Evolutionary conservation across 2,797 vertebrate genomes (phyloP).

Genomic region (Cryptoblepharus egeriae): DNA sequence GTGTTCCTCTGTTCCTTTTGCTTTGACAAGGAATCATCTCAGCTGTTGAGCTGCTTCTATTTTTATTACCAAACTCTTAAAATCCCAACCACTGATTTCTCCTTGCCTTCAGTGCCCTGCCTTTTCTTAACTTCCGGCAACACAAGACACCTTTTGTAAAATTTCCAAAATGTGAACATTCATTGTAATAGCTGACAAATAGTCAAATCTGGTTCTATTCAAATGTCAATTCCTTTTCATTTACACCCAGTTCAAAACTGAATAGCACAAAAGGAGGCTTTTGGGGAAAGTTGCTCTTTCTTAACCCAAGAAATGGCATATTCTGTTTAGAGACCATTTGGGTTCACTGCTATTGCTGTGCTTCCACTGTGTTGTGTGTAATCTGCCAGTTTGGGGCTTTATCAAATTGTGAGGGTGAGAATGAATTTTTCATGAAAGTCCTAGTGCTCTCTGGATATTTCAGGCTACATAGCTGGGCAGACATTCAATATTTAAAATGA

Average conservation of each 20-base stretch:
- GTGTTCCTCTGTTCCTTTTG: background rate
- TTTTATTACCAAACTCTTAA: background rate
- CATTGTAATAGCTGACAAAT: conserved; percentile 4
- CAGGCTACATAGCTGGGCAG: conserved; percentile 9
- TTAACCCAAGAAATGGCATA: background rate
- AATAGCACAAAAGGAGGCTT: conserved; percentile 1
- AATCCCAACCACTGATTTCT: background rate
- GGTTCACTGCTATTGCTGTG: conserved; percentile 5
- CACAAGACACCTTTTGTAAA: background rate
- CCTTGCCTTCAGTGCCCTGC: background rate
- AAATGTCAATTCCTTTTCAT: background rate
- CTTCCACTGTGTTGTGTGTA: conserved; percentile 9
- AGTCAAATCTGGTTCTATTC: background rate
- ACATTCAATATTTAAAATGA: conserved; percentile 42
- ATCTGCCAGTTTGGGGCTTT: conserved; percentile 29
- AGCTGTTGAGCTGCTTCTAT: background rate
- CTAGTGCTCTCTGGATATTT: conserved; percentile 19
- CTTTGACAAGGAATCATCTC: background rate
- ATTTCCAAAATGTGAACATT: background rate
- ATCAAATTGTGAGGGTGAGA: conserved; percentile 19
- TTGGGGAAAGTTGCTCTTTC: background rate
- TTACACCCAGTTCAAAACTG: background rate
- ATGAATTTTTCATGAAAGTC: conserved; percentile 50
- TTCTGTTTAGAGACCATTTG: conserved; percentile 8
- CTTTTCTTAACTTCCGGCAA: background rate